These are phyloP conservation scores for Epinephelus fuscoguttatus DNA, from an alignment of 2,113 vertebrate species.

Conservation along the genomic window DNA sequence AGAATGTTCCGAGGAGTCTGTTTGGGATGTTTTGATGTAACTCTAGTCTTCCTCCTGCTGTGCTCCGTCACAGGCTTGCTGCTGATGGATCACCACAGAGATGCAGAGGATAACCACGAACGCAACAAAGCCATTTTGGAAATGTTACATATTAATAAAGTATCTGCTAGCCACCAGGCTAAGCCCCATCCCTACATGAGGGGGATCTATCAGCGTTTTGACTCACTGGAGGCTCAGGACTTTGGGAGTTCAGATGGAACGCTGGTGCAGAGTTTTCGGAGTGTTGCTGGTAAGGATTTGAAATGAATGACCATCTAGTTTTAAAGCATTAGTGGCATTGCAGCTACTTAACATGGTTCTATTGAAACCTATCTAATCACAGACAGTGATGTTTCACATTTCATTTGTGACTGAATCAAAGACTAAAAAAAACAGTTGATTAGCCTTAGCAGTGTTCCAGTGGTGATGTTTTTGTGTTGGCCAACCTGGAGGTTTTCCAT, in stretches of 20 bases:
- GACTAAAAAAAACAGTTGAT: neutral
- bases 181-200: conserved; percentile 85
- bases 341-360: neutral
- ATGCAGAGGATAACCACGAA: conserved; percentile 39
- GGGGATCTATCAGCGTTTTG: conserved; percentile 75
- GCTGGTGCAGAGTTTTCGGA: conserved; percentile 83
- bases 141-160: conserved; percentile 83
- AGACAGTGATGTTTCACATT: neutral
- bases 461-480: neutral
- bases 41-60: conserved; percentile 37
- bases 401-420: neutral
- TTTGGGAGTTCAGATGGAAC: conserved; percentile 72
- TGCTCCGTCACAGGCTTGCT: conserved; percentile 19
- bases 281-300: conserved; percentile 68
- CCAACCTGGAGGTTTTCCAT: neutral
- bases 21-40: neutral
- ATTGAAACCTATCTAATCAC: neutral
- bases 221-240: conserved; percentile 67
- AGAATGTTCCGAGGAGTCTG: conserved; percentile 28
- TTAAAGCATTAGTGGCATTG: neutral
- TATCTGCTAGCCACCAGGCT: conserved; percentile 73
- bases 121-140: conserved; percentile 82
- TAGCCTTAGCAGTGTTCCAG: neutral
- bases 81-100: conserved; percentile 34
- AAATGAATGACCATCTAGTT: neutral